Percentiles rank a stretch among this genome's conserved stretches.
These are phyloP conservation scores for Halcyon leucocephala DNA, from an alignment of 2,797 vertebrate species.

Conservation along the genomic window DNA sequence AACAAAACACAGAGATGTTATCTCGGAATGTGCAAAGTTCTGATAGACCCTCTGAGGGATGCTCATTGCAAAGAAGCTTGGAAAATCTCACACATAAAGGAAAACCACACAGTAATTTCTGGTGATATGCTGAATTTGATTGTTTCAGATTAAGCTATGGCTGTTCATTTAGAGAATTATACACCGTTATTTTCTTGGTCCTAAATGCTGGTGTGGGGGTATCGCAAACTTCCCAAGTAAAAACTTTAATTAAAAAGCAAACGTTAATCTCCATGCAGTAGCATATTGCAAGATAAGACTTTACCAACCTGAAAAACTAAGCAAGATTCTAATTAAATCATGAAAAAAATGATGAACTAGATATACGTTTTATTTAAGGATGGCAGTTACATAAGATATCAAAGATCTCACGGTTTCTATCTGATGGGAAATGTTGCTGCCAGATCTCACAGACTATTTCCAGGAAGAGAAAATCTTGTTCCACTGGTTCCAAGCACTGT, in stretches of 20 bases:
- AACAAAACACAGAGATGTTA: not conserved
- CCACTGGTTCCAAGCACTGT: not conserved
- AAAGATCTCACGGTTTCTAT: constrained; percentile 32
- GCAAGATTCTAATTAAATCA: constrained; percentile 65
- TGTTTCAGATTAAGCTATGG: not conserved
- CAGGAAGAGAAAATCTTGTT: constrained; percentile 30
- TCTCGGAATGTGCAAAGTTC: not conserved
- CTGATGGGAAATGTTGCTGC: constrained; percentile 38
- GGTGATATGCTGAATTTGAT: not conserved
- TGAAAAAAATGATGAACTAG: not conserved
- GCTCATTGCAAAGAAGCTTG: not conserved
- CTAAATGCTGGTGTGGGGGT: constrained; percentile 38
- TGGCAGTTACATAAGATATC: constrained; percentile 50
- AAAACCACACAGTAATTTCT: not conserved
- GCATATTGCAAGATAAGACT: constrained; percentile 49
- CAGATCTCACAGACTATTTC: constrained; percentile 28
- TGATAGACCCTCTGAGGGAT: not conserved
- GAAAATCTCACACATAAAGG: not conserved
- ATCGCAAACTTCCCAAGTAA: constrained; percentile 27
- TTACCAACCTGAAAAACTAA: constrained; percentile 42
- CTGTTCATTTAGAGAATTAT: constrained; percentile 37
- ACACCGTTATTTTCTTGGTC: not conserved
- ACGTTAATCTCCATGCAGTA: constrained; percentile 29
- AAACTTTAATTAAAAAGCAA: constrained; percentile 65
- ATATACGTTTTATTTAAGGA: constrained; percentile 54